These are phyloP conservation scores for Papilio elwesi DNA, from an alignment of 2,888 invertebrate genomes.

Conservation along the genomic window DNA sequence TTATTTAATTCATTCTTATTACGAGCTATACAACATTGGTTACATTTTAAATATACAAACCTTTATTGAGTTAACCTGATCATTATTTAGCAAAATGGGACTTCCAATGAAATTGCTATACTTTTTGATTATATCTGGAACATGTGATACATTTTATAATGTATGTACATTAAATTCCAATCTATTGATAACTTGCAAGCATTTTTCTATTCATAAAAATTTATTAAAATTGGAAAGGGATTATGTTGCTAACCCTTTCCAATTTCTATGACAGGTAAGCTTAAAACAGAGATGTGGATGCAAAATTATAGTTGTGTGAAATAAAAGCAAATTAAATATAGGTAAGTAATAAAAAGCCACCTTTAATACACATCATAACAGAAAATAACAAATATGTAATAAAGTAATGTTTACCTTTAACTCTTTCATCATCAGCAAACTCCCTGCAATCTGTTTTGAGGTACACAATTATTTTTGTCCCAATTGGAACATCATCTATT, in stretches of 20 bases:
- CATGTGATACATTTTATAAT: conserved; percentile 39
- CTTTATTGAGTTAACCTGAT: conserved; percentile 94
- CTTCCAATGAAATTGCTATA: conserved; percentile 99
- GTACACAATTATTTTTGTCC: conserved; percentile 96
- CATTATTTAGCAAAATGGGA: conserved; percentile 95
- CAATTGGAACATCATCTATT: conserved; percentile 92
- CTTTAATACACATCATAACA: not conserved
- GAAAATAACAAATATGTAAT: conserved; percentile 1
- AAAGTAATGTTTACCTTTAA: conserved; percentile 84
- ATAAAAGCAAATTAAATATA: too few relatives aligned
- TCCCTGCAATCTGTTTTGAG: conserved; percentile 94
- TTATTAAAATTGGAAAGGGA: too few relatives aligned
- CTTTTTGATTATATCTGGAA: conserved; percentile 93
- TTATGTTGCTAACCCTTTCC: too few relatives aligned
- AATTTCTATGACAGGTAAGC: too few relatives aligned
- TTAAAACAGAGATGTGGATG: too few relatives aligned
- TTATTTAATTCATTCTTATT: not conserved
- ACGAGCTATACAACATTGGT: not conserved
- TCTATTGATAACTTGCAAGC: too few relatives aligned
- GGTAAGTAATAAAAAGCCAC: too few relatives aligned
- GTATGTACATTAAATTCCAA: too few relatives aligned
- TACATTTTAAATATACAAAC: conserved; percentile 60
- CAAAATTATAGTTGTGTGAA: too few relatives aligned
- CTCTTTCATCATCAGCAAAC: conserved; percentile 93
- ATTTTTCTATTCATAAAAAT: too few relatives aligned